Evolutionary conservation across 2,113 vertebrate species (phyloP), one percentile per base, ranked within the genome.

Genomic region (Sinosuthora webbiana): DNA sequence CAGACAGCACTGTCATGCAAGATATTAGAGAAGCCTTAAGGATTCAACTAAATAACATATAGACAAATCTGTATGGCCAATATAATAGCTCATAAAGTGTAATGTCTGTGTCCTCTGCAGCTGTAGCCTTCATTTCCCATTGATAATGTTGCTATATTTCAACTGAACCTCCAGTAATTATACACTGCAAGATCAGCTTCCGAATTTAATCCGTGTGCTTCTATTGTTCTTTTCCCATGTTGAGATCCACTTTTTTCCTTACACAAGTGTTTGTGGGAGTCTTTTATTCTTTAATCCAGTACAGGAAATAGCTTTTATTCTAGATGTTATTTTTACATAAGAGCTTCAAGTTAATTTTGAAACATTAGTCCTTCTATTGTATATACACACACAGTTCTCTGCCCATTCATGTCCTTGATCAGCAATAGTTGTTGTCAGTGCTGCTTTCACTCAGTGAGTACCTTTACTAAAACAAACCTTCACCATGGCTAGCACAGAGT

Each of bases 21-120:
- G 62, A 95, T 62, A 86, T 97, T 97, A 96, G 88, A 93, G 91
- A 97, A 95, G 97, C 81, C 95, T 98, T 97, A 97, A 97, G 91
- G 65, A 90, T 77, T 91, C 94, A 90, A 93, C 83, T 91, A 96
- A 94, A 77, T 82, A 97, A 94, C 96, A 91, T 65, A 79, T 77
- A 95, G 94, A 96, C 63, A 97, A 97, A 96, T 41, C 86, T 91
- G 87, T 94, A 95, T 87, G 92, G 77, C 94, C 95, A 97, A 74
- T 96, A 87, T 93, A 95, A 97, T 96, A 96, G 93, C 83, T 82
- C 94, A 95, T 94, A 69, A 97, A 95, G 75, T 96, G 94, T 93
- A 95, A 41, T 93, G 23, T 96, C 95, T 70, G 35, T 96, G 95
- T 97, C 97, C 93, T 95, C 96, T 64, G 90, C 95, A 97, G 56